Percentiles rank a stretch among this genome's conserved stretches.
phyloP scores from a whole-genome alignment of 2,888 invertebrate species.

The Geophilus truncorum region DNA sequence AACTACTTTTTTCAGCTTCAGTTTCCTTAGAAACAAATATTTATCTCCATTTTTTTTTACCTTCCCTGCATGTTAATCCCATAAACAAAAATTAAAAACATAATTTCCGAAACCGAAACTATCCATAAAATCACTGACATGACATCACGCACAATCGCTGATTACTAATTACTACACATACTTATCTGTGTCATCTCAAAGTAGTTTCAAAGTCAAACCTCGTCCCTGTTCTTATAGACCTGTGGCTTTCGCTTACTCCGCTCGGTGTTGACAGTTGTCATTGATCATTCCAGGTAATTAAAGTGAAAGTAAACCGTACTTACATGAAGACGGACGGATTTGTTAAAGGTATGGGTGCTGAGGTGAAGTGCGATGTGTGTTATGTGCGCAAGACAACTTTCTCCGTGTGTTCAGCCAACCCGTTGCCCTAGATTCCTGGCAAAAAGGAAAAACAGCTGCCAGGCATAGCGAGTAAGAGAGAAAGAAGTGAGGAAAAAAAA shows the following conservation, averaged over 20 bases:
- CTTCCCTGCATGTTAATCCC: too few species aligned
- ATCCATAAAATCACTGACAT: not conserved
- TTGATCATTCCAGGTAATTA: not conserved
- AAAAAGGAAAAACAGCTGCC: slow-evolving; percentile 23
- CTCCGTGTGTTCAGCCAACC: slow-evolving; percentile 25
- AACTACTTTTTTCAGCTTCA: not conserved
- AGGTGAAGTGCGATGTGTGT: not conserved
- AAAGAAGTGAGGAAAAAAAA: not conserved
- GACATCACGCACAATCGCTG: not conserved
- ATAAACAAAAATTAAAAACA: not conserved
- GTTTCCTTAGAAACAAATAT: too few species aligned
- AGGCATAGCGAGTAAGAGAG: not conserved
- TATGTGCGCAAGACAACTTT: slow-evolving; percentile 8
- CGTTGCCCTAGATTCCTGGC: slow-evolving; percentile 8
- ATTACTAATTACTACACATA: not conserved
- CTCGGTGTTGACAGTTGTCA: not conserved
- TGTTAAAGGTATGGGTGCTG: not conserved
- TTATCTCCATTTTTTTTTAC: too few species aligned
- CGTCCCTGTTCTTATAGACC: not conserved
- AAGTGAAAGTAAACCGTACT: slow-evolving; percentile 4
- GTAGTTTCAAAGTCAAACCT: not conserved
- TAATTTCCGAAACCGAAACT: not conserved
- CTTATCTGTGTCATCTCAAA: not conserved
- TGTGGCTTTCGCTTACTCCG: not conserved
- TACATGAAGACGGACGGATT: not conserved